Base-by-base conservation (phyloP, 1,140 invertebrate genomes). In the Oreohelix idahoensis region DNA sequence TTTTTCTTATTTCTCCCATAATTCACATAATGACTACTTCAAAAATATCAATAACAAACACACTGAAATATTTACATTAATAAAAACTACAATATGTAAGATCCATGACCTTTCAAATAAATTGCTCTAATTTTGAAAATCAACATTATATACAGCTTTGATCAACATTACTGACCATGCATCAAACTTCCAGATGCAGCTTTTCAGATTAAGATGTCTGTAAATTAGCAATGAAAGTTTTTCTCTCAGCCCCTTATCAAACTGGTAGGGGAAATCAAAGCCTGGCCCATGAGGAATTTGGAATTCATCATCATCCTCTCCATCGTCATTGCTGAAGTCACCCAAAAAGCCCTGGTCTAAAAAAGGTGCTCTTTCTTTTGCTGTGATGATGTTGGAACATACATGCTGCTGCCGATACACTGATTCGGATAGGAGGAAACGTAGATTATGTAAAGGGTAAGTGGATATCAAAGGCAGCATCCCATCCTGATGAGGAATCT, bases 401-500 rank as follows among this genome's bases (percentile, higher is more conserved):
- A 92, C 79, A 85, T 94, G 93, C 77, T 94, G 93, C 78, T 92
- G 91, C 78, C 92, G 85, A 84, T 93, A 93, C 13, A 92, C 85
- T 23, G 91, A 88, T 39, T 94, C 91, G 38, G 92, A 92, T 71
- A 94, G 84, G 10, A 94, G 83, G 81, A 91, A 91, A n/a, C 92
- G 87, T 4, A 93, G 85, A 79, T 93, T 93, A 84, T 93, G 92
- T 0, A 94, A 84, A 20, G 93, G 93, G 73, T 91, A 89, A 10
- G 93, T 94, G 53, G 93, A 94, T 13, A 94, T 88, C 4, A 94
- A 51, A 17, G 93, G 93, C 13, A 94, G 85, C 89, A 93, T 92
- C 8, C 93, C 93, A 88, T 94, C 93, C 80, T 92, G 90, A 87
- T 94, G 93, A 49, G 93, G 93, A 70, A 94, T 91, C 85, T 92